Base-by-base conservation (phyloP, 2,797 vertebrate species). In the Molossus alvarezi region DNA sequence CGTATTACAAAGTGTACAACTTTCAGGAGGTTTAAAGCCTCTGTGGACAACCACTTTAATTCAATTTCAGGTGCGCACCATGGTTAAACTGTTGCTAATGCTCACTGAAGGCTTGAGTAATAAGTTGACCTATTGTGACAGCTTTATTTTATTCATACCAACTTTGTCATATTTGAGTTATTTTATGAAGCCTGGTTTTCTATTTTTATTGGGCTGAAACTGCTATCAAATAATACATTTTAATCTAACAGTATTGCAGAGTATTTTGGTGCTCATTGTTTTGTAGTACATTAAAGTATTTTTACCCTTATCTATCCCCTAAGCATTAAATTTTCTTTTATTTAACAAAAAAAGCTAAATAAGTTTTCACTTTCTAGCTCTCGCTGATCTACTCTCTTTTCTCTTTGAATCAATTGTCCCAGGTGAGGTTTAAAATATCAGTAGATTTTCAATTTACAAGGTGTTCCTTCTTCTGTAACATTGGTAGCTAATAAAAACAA, bases 121-220 rank as follows among this genome's bases (percentile, higher is more conserved):
- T 6, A 83, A 5, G 9, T 10, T 88, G 20, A 55, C 48, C 18
- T 83, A 20, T 55, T 29, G 6, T 85, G 48, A 9, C 37, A 65
- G 29, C 51, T 95, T 81, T 85, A 90, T 90, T 95, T 94, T 65
- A 81, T 73, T 84, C 62, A 18, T 0, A 41, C 27, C 29, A 3
- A 51, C 64, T 65, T 96, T 81, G 27, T 92, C 77, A 57, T 94
- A 88, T 90, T 82, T 94, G 62, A 82, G 23, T 91, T 92, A 67
- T 94, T 96, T 91, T 96, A 81, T 73, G 72, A 81, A 84, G 15
- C 21, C 8, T 10, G 7, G 23, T 60, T 94, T 93, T 90, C 90
- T 64, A 25, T 94, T 90, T 92, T 94, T 83, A 90, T 65, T 90
- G n/a, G 33, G 53, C 73, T 88, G 20, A 81, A 90, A 51, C 29